These are phyloP conservation scores for Platycnemis pennipes DNA, from an alignment of 2,888 invertebrate genomes.

Conservation along the genomic window DNA sequence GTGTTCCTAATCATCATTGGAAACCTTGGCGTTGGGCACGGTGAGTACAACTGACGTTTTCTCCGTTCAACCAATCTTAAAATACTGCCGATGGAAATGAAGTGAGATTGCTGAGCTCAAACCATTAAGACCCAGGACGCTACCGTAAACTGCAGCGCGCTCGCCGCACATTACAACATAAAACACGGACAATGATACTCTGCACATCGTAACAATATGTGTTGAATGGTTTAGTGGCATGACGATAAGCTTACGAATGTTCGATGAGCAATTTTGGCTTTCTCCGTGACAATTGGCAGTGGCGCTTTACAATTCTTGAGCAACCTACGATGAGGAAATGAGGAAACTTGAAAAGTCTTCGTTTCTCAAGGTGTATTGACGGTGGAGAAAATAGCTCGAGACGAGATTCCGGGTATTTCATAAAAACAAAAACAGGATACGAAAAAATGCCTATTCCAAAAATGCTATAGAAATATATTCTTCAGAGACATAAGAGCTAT, in stretches of 20 bases:
- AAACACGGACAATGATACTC: neutral
- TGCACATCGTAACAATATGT: neutral
- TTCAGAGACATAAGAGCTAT: too few species aligned
- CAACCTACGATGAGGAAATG: neutral
- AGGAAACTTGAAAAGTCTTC: neutral
- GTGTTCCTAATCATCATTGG: conserved; percentile 5
- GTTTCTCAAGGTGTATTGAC: neutral
- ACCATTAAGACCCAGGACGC: neutral
- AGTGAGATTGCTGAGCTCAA: neutral
- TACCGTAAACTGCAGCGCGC: neutral
- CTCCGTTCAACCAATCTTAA: neutral
- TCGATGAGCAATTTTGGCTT: neutral
- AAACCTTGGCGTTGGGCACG: neutral
- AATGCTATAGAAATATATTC: too few species aligned
- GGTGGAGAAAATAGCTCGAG: neutral
- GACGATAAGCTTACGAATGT: neutral
- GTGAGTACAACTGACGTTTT: neutral
- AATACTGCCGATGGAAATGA: neutral
- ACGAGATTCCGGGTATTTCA: neutral
- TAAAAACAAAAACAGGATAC: neutral
- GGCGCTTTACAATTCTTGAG: neutral
- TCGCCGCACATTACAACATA: neutral
- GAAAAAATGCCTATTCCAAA: neutral
- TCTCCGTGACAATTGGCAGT: neutral
- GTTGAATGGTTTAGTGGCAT: neutral